Conservation (phyloP, 2,888 invertebrate species). For the Strigamia maritima region DNA sequence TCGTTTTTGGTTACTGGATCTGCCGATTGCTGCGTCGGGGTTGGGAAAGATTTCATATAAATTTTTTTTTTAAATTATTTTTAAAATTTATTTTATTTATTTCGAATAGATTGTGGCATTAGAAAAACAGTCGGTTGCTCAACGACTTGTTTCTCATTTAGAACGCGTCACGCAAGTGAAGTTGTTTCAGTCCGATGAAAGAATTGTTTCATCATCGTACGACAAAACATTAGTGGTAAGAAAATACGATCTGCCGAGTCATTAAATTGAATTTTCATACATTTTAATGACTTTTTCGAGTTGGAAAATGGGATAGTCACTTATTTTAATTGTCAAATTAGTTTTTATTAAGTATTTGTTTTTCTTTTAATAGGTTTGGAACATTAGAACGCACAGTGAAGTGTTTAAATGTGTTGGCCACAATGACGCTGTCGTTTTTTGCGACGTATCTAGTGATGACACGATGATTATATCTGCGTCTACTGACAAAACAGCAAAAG, state of each 20-base stretch:
- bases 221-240: slow-evolving; percentile 1
- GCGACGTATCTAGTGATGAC: neutral
- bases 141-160: neutral
- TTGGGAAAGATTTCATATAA: neutral
- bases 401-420: neutral
- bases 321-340: neutral
- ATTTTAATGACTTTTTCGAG: neutral
- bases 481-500: neutral
- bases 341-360: neutral
- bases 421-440: neutral
- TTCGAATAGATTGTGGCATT: neutral
- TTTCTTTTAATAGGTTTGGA: neutral
- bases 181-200: neutral
- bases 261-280: neutral
- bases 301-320: neutral
- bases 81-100: neutral
- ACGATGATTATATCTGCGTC: neutral
- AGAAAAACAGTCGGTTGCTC: neutral
- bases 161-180: neutral
- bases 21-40: neutral
- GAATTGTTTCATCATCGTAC: neutral
- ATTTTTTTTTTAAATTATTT: neutral
- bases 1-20: slow-evolving; percentile 1
- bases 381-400: neutral
- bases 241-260: neutral